A percentile compares a stretch with the other conserved stretches of the same genome.
phyloP scores from a whole-genome alignment of 2,888 invertebrate genomes.

The Seira sanloemensis region DNA sequence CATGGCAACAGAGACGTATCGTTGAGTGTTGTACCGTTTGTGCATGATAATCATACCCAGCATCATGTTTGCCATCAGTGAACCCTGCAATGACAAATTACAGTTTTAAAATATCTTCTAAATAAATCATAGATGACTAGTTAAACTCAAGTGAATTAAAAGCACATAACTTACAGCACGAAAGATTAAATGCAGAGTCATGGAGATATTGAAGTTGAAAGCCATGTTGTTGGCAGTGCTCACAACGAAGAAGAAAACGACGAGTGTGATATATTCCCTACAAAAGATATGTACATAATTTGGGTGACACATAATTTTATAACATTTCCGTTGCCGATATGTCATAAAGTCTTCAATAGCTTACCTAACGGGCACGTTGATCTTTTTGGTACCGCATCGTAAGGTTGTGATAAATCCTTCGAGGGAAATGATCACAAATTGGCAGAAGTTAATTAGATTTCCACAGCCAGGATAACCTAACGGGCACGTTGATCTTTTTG shows the following conservation, averaged over 20 bases:
- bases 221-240: constrained; percentile 97
- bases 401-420: constrained; percentile 89
- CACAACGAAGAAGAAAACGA: constrained; percentile 92
- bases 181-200: constrained; percentile 99
- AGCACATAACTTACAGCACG: constrained; percentile 83
- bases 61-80: constrained; percentile 96
- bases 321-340: too few species aligned
- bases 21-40: constrained; percentile 86
- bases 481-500: constrained; percentile 80
- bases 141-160: neutral
- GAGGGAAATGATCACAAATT: constrained; percentile 92
- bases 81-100: constrained; percentile 83
- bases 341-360: too few species aligned
- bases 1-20: constrained; percentile 93
- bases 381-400: constrained; percentile 88
- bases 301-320: neutral
- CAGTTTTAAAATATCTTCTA: too few species aligned
- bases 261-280: constrained; percentile 87
- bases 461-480: constrained; percentile 96
- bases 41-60: constrained; percentile 94
- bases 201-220: constrained; percentile 96
- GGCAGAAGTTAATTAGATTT: constrained; percentile 95
- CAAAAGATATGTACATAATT: constrained; percentile 55
- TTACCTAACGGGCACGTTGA: constrained; percentile 81
- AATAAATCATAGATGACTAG: too few species aligned